phyloP scores from a whole-genome alignment of 1,140 invertebrate genomes.

The Drosophila simulans region DNA sequence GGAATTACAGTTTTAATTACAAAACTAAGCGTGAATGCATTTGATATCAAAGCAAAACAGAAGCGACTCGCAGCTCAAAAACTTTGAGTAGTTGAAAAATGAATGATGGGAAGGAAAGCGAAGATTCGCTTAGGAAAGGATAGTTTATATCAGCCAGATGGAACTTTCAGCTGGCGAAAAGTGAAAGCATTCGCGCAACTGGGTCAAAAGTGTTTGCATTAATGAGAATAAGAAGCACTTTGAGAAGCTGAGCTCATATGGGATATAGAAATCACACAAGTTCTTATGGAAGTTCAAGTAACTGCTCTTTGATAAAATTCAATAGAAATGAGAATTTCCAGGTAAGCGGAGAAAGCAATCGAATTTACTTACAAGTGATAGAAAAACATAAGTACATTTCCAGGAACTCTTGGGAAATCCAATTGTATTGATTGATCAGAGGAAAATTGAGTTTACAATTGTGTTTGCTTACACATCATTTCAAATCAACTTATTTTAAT shows the following conservation, averaged over 20 bases:
- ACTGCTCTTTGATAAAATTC: no score
- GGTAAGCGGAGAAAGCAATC: slow-evolving; percentile 1
- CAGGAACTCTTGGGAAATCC: no score
- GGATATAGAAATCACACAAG: neutral
- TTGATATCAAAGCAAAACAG: slow-evolving; percentile 72
- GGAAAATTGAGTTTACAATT: no score
- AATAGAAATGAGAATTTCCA: neutral
- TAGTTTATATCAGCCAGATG: slow-evolving; percentile 14
- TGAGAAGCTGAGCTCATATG: neutral
- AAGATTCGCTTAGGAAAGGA: neutral
- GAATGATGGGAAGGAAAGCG: slow-evolving; percentile 7
- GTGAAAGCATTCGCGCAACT: slow-evolving; percentile 25
- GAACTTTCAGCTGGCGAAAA: slow-evolving; percentile 3
- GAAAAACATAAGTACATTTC: neutral
- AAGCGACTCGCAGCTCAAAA: slow-evolving; percentile 20
- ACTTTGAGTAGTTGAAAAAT: slow-evolving; percentile 27
- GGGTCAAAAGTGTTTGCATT: slow-evolving; percentile 43
- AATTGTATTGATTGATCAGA: neutral
- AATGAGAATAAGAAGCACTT: slow-evolving; percentile 13
- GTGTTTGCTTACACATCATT: neutral
- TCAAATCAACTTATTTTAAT: no score
- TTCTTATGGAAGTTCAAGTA: neutral
- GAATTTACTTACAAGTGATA: neutral
- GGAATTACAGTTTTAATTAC: slow-evolving; percentile 78
- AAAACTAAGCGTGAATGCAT: slow-evolving; percentile 80